Base-by-base conservation (phyloP, 1,140 invertebrate genomes). In the Tachypleus tridentatus region DNA sequence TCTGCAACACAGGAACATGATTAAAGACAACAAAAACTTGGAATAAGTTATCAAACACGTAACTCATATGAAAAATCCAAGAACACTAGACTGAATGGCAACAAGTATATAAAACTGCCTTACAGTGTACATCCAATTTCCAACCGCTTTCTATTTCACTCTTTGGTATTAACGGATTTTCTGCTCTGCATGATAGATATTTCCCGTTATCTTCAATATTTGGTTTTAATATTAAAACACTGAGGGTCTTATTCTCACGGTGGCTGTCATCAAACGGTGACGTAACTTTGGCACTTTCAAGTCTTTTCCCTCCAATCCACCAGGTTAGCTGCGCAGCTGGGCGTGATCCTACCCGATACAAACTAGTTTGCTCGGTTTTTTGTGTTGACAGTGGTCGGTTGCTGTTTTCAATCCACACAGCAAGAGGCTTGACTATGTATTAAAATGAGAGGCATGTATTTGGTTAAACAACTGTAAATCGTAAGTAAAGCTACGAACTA, bases 51-150 rank as follows among this genome's bases (percentile, higher is more conserved):
- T 29, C 29, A 29, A 0, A 29, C 29, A 29, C 2, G 29, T 29
- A 29, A 29, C 29, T 29, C 29, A 29, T 29, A 29, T 29, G 2
- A 29, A 29, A 29, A 29, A 29, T 29, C 29, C 29, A 29, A 29
- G 29, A 29, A 29, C 29, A 29, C 29, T 29, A 0, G 29, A n/a
- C n/a, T n/a, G n/a, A n/a, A n/a, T n/a, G 29, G 29, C 29, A 29
- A 29, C 2, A 29, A 29, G 29, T 29, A 2, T 29, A 29, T 2
- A 29, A 29, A 29, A 29, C 29, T 29, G 29, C 29, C 87, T 89
- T 80, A 93, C 90, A 88, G 78, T 89, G 83, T 76, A 93, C 88
- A 77, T 91, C 86, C 73, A 93, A 82, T 77, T 89, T 87, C 86
- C 87, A 89, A 63, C 84, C 85, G 70, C 89, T 87, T 76, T 90